These are phyloP conservation scores for Benitochromis conjunctus DNA, from an alignment of 2,113 vertebrate genomes.

Conservation along the genomic window DNA sequence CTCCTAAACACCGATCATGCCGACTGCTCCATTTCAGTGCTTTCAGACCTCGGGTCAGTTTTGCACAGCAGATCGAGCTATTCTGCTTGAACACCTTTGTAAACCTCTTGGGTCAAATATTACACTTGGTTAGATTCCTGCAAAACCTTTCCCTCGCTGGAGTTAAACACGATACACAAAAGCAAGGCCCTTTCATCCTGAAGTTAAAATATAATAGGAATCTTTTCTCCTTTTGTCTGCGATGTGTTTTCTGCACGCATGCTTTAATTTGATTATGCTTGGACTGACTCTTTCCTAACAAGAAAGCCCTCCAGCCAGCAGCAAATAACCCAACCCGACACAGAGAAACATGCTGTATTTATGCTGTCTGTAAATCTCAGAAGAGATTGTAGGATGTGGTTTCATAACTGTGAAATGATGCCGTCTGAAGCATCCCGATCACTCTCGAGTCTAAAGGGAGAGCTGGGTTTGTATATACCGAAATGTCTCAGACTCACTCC, in stretches of 20 bases:
- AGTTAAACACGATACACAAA: not conserved
- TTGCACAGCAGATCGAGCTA: not conserved
- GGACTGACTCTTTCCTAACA: not conserved
- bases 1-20: constrained; percentile 4
- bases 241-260: not conserved
- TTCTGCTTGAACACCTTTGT: constrained; percentile 11
- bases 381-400: not conserved
- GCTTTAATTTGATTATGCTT: constrained; percentile 7
- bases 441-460: not conserved
- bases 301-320: not conserved
- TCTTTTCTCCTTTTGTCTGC: not conserved
- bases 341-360: constrained; percentile 9
- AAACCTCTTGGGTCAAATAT: constrained; percentile 10
- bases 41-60: constrained; percentile 19
- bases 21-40: constrained; percentile 20
- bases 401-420: not conserved
- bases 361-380: constrained; percentile 1
- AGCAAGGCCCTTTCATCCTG: not conserved
- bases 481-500: constrained; percentile 27
- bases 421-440: not conserved
- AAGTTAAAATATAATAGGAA: not conserved
- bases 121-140: not conserved
- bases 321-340: not conserved
- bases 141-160: not conserved
- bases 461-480: constrained; percentile 30